These are phyloP conservation scores for Cantharis rufa DNA, from an alignment of 2,888 invertebrate genomes.

Conservation along the genomic window DNA sequence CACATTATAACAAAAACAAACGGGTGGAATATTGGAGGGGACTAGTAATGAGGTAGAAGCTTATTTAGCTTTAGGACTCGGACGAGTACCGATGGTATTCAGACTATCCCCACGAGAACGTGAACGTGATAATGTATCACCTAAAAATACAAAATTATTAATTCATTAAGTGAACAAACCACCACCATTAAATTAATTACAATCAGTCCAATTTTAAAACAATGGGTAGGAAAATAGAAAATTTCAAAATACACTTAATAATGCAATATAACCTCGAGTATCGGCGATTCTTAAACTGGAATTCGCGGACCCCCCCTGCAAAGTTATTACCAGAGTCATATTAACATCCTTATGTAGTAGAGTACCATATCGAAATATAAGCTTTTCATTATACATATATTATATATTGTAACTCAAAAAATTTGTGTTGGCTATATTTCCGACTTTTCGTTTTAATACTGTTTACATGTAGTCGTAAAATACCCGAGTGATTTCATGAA, in stretches of 20 bases:
- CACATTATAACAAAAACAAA: conserved; percentile 37
- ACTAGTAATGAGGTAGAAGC: conserved; percentile 38
- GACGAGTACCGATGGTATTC: conserved; percentile 69
- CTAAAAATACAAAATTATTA: conserved; percentile 50
- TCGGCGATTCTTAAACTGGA: too few relatives aligned
- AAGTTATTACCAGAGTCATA: too few relatives aligned
- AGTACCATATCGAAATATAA: too few relatives aligned
- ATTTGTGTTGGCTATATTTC: too few relatives aligned
- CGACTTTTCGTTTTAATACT: too few relatives aligned
- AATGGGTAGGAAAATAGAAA: neutral
- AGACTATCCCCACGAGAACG: conserved; percentile 82
- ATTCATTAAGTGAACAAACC: neutral
- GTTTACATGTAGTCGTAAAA: too few relatives aligned
- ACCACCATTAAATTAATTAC: neutral
- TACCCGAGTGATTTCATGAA: too few relatives aligned
- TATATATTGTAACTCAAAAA: too few relatives aligned
- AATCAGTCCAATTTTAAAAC: neutral
- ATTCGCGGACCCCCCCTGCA: too few relatives aligned
- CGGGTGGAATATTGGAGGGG: conserved; percentile 52
- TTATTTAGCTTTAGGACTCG: conserved; percentile 59
- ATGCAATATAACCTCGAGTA: too few relatives aligned
- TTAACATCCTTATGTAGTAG: too few relatives aligned
- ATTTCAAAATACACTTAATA: neutral
- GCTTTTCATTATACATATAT: too few relatives aligned
- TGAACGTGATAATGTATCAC: conserved; percentile 75